A percentile compares a stretch with the other conserved stretches of the same genome.
Evolutionary conservation across 2,113 vertebrate genomes (phyloP).

Genomic region (Calyptomena viridis): DNA sequence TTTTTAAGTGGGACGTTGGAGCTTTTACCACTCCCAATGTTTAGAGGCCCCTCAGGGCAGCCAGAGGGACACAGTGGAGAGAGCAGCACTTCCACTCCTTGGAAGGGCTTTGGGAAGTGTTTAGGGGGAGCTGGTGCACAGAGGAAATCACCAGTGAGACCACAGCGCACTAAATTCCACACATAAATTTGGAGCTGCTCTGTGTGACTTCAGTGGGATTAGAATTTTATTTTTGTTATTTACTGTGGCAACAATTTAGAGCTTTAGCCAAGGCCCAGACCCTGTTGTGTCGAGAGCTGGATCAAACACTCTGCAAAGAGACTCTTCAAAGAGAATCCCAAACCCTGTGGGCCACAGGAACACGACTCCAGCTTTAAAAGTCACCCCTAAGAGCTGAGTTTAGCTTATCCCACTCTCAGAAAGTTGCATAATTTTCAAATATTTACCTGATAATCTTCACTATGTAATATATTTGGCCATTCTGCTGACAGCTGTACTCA

Average conservation of each 20-base stretch:
- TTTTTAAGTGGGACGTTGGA: background rate
- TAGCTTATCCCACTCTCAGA: background rate
- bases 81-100: background rate
- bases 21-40: background rate
- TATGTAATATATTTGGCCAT: background rate
- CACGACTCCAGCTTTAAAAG: background rate
- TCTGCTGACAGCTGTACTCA: constrained; percentile 50
- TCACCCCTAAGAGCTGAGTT: background rate
- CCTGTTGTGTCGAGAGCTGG: background rate
- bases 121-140: background rate
- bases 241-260: background rate
- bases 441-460: constrained; percentile 16
- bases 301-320: background rate
- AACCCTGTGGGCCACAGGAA: background rate
- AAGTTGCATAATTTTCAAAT: constrained; percentile 12
- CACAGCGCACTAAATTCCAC: background rate
- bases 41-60: background rate
- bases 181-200: background rate
- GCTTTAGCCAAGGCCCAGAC: background rate
- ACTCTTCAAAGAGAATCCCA: background rate
- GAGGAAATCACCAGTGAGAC: background rate
- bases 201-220: background rate
- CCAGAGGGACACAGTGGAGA: background rate
- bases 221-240: background rate
- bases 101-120: background rate